Base-by-base conservation (phyloP, 2,113 vertebrate genomes). In the Hyperoodon ampullatus region DNA sequence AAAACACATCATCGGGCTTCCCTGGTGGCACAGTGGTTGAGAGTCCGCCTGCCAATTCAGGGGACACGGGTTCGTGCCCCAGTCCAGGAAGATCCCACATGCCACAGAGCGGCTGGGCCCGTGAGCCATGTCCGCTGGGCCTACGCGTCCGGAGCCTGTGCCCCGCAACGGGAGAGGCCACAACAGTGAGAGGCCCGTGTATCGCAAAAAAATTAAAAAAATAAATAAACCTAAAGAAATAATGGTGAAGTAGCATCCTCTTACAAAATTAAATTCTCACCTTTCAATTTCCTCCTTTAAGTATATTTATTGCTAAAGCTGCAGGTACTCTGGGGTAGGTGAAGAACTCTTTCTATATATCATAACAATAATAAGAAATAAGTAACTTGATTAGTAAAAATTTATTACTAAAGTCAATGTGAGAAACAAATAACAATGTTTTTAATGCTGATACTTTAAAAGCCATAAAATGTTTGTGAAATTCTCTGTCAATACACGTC, bases 371-470 rank as follows among this genome's bases (percentile, higher is more conserved):
- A 71, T 58, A 5, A 84, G 30, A 93, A 78, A 55, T 71, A 88
- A 77, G 10, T 70, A 92, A 80, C 3, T 93, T 53, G 19, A 77
- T 88, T 93, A 44, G 44, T 55, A 82, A 94, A 94, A 91, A 80
- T 18, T 42, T 93, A 60, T 55, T 77, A 83, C 42, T 44, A 88
- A 58, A 63, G 18, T 70, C 12, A 92, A 90, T 21, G 26, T 44
- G 15, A 78, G 63, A 91, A 65, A 90, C 70, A 50, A 71, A 89
- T 81, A 85, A 82, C 9, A 75, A 44, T n/a, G 15, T 23, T 72
- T 91, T 55, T 47, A 88, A 85, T 21, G 71, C 30, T 91, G 33
- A 93, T 65, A 61, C 24, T 65, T 92, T 70, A 63, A 94, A 77
- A 74, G 33, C 50, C 65, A 58, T 47, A 23, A 0, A 39, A 30